phyloP scores from a whole-genome alignment of 2,797 vertebrate species.

The Falco peregrinus region DNA sequence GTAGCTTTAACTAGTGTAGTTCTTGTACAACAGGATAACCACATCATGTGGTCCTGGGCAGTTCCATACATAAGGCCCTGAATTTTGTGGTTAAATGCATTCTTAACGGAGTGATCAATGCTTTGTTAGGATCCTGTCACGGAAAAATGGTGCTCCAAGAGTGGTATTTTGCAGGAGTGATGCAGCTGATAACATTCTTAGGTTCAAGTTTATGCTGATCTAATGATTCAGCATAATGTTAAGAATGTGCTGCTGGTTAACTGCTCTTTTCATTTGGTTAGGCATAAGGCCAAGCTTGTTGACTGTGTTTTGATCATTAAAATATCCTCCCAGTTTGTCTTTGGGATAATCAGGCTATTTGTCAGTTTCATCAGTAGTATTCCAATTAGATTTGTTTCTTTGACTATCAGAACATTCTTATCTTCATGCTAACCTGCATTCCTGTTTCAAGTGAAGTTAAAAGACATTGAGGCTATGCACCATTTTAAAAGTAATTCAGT shows the following conservation, averaged over 20 bases:
- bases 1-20: neutral
- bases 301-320: neutral
- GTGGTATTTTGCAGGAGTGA: neutral
- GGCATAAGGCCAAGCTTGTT: neutral
- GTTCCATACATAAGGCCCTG: neutral
- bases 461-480: neutral
- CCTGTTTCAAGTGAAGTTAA: neutral
- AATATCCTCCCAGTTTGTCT: neutral
- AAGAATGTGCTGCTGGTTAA: neutral
- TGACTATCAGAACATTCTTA: neutral
- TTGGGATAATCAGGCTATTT: neutral
- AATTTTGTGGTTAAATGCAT: neutral
- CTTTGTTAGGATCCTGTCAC: neutral
- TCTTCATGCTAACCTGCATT: neutral
- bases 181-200: neutral
- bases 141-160: neutral
- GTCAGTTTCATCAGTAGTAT: neutral
- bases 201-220: neutral
- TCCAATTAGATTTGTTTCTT: neutral
- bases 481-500: neutral
- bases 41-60: neutral
- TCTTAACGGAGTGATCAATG: neutral
- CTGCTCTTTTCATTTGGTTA: neutral
- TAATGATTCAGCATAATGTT: neutral
- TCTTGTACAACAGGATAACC: neutral